A percentile compares a stretch with the other conserved stretches of the same genome.
These are phyloP conservation scores for Catharus ustulatus DNA, from an alignment of 2,797 vertebrate species.

Conservation along the genomic window DNA sequence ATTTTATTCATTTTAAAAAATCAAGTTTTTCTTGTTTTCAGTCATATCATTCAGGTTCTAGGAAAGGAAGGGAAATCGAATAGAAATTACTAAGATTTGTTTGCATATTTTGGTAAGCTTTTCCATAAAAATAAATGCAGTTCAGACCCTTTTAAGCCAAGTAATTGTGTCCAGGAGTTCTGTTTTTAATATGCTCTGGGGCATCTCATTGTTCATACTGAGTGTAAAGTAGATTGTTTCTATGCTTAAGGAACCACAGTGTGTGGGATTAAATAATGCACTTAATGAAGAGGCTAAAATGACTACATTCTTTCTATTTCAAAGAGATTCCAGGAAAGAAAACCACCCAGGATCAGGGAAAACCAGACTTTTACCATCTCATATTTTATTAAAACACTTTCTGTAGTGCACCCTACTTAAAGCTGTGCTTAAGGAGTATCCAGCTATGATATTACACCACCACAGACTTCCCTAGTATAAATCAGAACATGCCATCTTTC, in stretches of 20 bases:
- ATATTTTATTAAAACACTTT: constrained; percentile 53
- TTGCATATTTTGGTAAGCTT: constrained; percentile 24
- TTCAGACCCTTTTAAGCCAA: constrained; percentile 27
- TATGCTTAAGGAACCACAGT: constrained; percentile 23
- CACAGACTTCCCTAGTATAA: not conserved
- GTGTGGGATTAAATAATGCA: constrained; percentile 47
- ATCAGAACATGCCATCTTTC: constrained; percentile 17
- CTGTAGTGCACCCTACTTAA: not conserved
- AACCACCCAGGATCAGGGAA: constrained; percentile 37
- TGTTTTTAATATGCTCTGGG: constrained; percentile 40
- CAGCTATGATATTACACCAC: not conserved
- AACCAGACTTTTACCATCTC: constrained; percentile 25
- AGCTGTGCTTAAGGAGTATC: not conserved
- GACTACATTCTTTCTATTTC: constrained; percentile 29
- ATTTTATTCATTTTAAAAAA: not conserved
- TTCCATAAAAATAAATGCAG: constrained; percentile 30
- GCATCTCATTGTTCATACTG: constrained; percentile 42
- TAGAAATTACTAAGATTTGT: not conserved
- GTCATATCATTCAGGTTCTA: not conserved
- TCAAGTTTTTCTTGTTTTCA: not conserved
- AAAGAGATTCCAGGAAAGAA: constrained; percentile 55
- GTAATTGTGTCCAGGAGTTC: constrained; percentile 42
- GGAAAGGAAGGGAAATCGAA: not conserved
- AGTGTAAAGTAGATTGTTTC: constrained; percentile 46
- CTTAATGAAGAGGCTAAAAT: constrained; percentile 54